Evolutionary conservation across 2,888 invertebrate genomes (phyloP), one percentile per base, ranked within the genome.

Genomic region (Apantesis nais): DNA sequence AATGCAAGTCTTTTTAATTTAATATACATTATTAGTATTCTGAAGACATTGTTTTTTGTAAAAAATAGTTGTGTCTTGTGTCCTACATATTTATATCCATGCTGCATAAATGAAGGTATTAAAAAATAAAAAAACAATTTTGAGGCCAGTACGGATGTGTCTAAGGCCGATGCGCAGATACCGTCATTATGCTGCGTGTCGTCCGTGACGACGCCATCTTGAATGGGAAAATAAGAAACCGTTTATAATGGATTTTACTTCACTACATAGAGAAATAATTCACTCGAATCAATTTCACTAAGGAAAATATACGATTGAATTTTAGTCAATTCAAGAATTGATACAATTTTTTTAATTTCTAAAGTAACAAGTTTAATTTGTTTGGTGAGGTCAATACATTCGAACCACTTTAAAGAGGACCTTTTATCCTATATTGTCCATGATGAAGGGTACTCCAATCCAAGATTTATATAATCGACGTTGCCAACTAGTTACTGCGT

Each of bases 111-210:
- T 29, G 16, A 12, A 61, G 16, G 29, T 74, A 80, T 81, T 80
- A 84, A 81, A 83, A 79, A 79, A 80, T 79, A 79, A 82, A 83
- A 82, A 84, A 85, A 85, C 78, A 83, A 83, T 83, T 83, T 80
- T 72, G 69, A 67, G 66, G 67, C 64, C 76, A 76, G 81, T 81
- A 78, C 92, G 92, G 92, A 92, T 92, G 93, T 90, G 82, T 83
- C 82, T 92, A 93, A 93, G 93, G 93, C 89, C 92, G 93, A 93
- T 93, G 90, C 88, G 69, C 86, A 93, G 93, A 94, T 94, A 78
- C 84, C 72, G 71, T 87, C 81, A 93, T 94, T 93, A 94, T 73
- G 72, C 91, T 91, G 93, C 89, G 87, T 93, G 94, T 94, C 94
- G 83, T 88, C 94, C 93, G 91, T 92, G 86, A 92, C 90, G 91